Base-by-base conservation (phyloP, 2,888 invertebrate species). In the Germaria angustata region DNA sequence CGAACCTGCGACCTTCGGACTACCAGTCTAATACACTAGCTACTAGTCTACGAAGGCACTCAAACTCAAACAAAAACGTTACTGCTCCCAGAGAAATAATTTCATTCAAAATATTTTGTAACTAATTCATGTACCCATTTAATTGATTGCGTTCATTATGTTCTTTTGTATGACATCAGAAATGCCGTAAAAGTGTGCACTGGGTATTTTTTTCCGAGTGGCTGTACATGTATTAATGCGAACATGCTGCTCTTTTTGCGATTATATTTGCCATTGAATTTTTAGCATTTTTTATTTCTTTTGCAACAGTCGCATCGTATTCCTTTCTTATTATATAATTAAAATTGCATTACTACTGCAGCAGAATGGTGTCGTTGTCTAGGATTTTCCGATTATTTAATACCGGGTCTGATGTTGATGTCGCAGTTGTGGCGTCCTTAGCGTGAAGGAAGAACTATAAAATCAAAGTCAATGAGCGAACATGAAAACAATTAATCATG, bases 401-500 rank as follows among this genome's bases (percentile, higher is more conserved):
- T 59, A 53, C 9, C 20, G 46, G 20, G 1, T 2, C 8, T 41
- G 39, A 13, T 41, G n/a, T 6, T 39, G 39, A 11, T 20, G 46
- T n/a, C n/a, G 44, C 24, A 11, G 11, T 3, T 36, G 20, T 11
- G 20, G 34, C 7, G 28, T 15, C 49, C 5, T 22, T 36, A 36
- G 32, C 65, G 13, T 13, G 24, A 28, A 28, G 9, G 32, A 44
- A 41, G 15, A 65, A 32, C 9, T 20, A 63, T 11, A 17, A 46
- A 13, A 41, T 53, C 1, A 34, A 17, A 69, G 75, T 75, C 75
- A 75, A 80, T 80, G 24, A 46, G 79, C 11, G 59, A 76, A 76
- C 49, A 57, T 69, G 46, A 59, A 46, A 36, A 76, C 44, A 81
- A 81, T 81, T 81, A 76, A 76, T 81, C 76, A 81, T 71, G 49